Evolutionary conservation across 1,140 invertebrate species (phyloP), one percentile per base, ranked within the genome.

Genomic region (Rhagoletis zephyria): DNA sequence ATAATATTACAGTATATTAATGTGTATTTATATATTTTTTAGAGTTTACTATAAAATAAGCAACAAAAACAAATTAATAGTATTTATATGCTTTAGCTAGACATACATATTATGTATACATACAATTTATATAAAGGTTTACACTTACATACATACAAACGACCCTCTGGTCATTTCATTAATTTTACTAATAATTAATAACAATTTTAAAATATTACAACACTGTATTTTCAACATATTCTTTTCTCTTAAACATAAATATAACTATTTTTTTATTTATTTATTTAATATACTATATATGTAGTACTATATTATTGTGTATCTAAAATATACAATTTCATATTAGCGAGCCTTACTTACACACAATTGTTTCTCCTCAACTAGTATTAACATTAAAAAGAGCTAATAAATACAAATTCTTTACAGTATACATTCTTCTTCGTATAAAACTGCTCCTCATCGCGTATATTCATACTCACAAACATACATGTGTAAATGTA

Each of bases 41-140:
- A 87, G 67, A 74, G 67, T 74, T 74, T 87, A 77, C 70, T 85
- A 85, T 85, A 85, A 85, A 85, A 77, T 87, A 87, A 63, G 87
- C 87, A 77, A 87, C 64, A 87, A 65, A 87, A 65, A 87, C 86
- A 87, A 65, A 87, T 65, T 51, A 65, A 87, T 87, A 87, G 61
- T 87, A 65, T 67, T 87, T 10, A 65, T 87, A 87, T 48, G 63
- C 60, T 67, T 87, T 87, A 51, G 48, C 86, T 48, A 65, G 63
- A 87, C 61, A 67, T 87, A 87, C 64, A 87, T 87, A 64, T 30
- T 30, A 30, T 86, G 65, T n/a, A 87, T 86, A 86, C 45, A 86
- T 42, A 63, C 30, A 87, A 87, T 87, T 67, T 87, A 51, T 65
- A 67, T 65, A 56, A 42, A 48, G 64, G 19, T 61, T 60, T 45